A percentile compares a stretch with the other conserved stretches of the same genome.
These are phyloP conservation scores for Poeciliopsis infans DNA, from an alignment of 2,797 vertebrate species.

Conservation along the genomic window DNA sequence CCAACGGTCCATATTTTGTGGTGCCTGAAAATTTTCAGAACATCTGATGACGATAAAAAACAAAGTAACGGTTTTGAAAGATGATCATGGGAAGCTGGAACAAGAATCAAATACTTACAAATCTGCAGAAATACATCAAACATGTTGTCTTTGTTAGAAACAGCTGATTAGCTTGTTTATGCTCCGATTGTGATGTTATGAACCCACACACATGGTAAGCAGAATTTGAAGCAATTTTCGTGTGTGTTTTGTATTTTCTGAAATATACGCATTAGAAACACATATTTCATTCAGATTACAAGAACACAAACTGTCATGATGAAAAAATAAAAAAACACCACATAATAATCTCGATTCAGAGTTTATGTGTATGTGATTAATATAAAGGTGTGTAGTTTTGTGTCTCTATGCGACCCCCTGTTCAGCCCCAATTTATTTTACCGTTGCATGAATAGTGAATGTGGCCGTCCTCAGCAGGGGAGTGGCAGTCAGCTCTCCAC, in stretches of 20 bases:
- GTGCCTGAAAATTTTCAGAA: neutral
- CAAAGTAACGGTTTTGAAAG: neutral
- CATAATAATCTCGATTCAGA: neutral
- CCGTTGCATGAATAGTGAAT: constrained; percentile 62
- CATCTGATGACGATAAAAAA: neutral
- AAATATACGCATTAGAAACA: neutral
- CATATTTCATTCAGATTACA: neutral
- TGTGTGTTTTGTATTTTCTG: neutral
- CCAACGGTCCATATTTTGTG: neutral
- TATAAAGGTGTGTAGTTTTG: constrained; percentile 47
- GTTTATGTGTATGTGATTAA: constrained; percentile 3
- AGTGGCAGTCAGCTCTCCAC: constrained; percentile 78
- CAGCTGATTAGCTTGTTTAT: neutral
- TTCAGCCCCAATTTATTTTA: constrained; percentile 50
- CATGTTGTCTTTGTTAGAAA: neutral
- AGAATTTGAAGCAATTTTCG: neutral
- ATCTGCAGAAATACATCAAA: neutral
- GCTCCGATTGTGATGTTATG: neutral
- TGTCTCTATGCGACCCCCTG: constrained; percentile 36
- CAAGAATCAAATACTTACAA: neutral
- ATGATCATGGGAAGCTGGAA: neutral
- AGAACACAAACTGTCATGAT: neutral
- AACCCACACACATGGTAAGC: neutral
- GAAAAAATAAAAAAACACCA: constrained; percentile 1
- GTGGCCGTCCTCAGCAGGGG: constrained; percentile 77